Evolutionary conservation across 2,113 vertebrate species (phyloP).

Genomic region (Irena cyanogastra): DNA sequence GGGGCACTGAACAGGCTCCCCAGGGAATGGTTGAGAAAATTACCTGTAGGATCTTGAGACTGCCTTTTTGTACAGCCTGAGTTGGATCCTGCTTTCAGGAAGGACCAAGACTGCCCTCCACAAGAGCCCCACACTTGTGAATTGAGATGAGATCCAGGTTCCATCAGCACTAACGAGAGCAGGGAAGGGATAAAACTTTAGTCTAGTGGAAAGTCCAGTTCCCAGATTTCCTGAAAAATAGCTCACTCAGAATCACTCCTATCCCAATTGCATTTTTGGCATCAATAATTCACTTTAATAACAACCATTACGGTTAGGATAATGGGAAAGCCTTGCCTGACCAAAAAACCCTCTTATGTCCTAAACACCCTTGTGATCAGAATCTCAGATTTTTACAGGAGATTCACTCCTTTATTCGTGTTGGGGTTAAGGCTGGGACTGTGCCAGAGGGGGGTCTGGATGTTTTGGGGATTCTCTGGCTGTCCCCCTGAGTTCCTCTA

Average conservation of each 20-base stretch:
- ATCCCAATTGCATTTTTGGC: neutral
- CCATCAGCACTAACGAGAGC: accelerated
- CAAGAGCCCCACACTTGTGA: neutral
- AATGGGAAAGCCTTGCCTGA: neutral
- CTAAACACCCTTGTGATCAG: neutral
- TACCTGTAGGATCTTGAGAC: neutral
- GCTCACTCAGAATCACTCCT: neutral
- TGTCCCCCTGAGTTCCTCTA: neutral
- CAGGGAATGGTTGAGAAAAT: neutral
- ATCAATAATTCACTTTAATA: neutral
- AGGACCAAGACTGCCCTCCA: neutral
- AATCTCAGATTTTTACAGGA: neutral
- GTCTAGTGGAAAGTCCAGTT: neutral
- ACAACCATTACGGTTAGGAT: neutral
- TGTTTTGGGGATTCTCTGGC: neutral
- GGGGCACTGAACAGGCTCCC: neutral
- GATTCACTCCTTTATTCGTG: neutral
- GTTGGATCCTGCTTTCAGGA: accelerated
- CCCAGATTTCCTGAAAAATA: neutral
- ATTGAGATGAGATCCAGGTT: neutral
- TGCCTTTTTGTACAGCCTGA: neutral
- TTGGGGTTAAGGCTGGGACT: neutral
- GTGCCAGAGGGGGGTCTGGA: neutral
- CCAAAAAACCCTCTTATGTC: neutral
- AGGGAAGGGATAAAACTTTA: neutral